Conservation (phyloP, 2,797 vertebrate species). For the Poecilia velifera region DNA sequence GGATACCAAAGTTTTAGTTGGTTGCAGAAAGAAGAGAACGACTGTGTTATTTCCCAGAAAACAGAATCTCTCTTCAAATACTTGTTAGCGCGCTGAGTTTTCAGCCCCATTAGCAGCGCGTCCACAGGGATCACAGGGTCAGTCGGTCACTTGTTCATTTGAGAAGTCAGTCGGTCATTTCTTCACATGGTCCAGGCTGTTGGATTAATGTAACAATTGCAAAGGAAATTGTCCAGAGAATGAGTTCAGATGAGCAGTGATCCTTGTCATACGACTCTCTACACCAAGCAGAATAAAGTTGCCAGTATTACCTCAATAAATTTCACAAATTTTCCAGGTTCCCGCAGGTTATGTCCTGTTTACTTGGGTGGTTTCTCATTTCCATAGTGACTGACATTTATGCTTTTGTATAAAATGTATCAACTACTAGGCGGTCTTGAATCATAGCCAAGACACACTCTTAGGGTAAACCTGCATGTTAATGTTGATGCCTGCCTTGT, state of each 20-base stretch:
- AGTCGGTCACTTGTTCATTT: conserved; percentile 4
- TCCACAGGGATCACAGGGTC: background rate
- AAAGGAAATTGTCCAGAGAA: conserved; percentile 5
- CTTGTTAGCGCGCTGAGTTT: background rate
- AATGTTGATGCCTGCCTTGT: background rate
- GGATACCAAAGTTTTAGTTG: background rate
- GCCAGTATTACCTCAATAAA: background rate
- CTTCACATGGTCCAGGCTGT: background rate
- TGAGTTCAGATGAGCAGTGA: background rate
- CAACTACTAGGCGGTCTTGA: background rate
- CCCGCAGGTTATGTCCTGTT: background rate
- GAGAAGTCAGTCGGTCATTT: conserved; percentile 7
- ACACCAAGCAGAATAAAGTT: background rate
- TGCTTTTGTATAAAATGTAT: background rate
- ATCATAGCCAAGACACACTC: background rate
- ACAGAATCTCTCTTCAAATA: background rate
- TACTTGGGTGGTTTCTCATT: background rate
- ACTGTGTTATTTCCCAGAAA: background rate
- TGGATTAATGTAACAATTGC: conserved; percentile 4
- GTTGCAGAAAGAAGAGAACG: conserved; percentile 1
- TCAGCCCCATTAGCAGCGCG: background rate
- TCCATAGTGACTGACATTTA: background rate
- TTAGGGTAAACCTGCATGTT: background rate
- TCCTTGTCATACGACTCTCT: background rate
- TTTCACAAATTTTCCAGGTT: background rate